Evolutionary conservation across 2,797 vertebrate species (phyloP), one percentile per base, ranked within the genome.

Genomic region (Heteromormyrus szaboi): DNA sequence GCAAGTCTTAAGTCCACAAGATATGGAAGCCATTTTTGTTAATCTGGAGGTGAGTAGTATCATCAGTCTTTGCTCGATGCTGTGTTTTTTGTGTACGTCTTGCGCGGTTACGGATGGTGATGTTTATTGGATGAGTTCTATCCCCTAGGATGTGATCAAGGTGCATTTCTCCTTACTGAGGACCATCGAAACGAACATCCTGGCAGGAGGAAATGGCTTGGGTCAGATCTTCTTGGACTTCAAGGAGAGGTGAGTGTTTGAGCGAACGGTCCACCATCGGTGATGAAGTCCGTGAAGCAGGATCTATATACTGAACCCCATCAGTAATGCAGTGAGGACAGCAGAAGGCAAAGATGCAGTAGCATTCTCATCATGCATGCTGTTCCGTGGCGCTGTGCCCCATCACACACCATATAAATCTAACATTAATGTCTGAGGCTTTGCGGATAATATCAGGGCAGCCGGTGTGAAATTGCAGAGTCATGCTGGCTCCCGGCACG

Each of bases 171-270:
- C 94, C 90, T 96, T 99, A 91, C 94, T 99, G 93, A 94, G 97
- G 93, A 97, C 97, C 94, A 98, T 99, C 0, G 97, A 99, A 3
- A 92, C 97, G 91, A 97, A 95, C 88, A 97, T 99, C 96, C 95
- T 97, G 93, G 96, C 92, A 0, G 98, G 98, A 44, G 98, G 98
- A 87, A 95, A 94, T 83, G 97, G 96, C 11, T 94, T 99, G 90
- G 97, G 97, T 59, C 99, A 97, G 93, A 98, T 98, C 92, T 99
- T 99, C 92, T 95, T 99, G 1, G 98, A 99, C 90, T 99, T 98
- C 95, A 99, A 99, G 91, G 98, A 99, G 92, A 97, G 97, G 98
- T 99, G 92, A 94, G 95, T 92, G n/a, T 90, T 44, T 46, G 50
- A 1, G 5, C n/a, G 22, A 85, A 50, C 12, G 6, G 37, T 14